Conservation (phyloP, 2,797 vertebrate species). For the Rhinogobio ventralis region DNA sequence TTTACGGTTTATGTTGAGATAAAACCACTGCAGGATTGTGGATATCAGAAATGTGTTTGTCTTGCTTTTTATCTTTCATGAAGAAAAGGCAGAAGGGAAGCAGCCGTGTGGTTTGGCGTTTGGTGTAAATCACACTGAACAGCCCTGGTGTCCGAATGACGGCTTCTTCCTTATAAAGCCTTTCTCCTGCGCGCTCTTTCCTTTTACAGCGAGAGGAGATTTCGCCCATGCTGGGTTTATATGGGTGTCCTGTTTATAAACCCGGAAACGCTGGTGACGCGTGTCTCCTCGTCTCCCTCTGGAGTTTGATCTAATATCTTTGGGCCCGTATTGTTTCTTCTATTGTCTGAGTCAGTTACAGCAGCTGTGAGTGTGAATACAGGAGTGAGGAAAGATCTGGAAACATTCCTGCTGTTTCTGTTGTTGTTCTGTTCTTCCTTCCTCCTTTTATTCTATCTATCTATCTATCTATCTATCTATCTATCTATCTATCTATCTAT, state of each 20-base stretch:
- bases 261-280: conserved; percentile 76
- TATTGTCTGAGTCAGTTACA: too few species aligned
- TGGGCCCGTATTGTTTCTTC: not conserved
- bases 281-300: conserved; percentile 62
- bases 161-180: conserved; percentile 84
- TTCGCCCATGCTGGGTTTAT: conserved; percentile 84
- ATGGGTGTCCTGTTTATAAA: conserved; percentile 87
- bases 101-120: not conserved
- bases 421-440: not conserved
- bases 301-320: conserved; percentile 35
- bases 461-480: too few species aligned
- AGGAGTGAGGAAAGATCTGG: not conserved
- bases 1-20: not conserved
- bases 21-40: not conserved
- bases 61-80: not conserved
- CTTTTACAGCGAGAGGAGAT: conserved; percentile 88
- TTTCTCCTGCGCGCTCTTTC: conserved; percentile 81
- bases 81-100: not conserved
- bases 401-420: not conserved
- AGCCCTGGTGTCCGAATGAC: not conserved
- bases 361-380: not conserved
- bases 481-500: too few species aligned
- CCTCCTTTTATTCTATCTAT: not conserved
- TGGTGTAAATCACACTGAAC: not conserved
- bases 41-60: not conserved